A percentile compares a stretch with the other conserved stretches of the same genome.
Conservation (phyloP, 53 echinoderm and acorn worm species). For the Luidia sarsii region DNA sequence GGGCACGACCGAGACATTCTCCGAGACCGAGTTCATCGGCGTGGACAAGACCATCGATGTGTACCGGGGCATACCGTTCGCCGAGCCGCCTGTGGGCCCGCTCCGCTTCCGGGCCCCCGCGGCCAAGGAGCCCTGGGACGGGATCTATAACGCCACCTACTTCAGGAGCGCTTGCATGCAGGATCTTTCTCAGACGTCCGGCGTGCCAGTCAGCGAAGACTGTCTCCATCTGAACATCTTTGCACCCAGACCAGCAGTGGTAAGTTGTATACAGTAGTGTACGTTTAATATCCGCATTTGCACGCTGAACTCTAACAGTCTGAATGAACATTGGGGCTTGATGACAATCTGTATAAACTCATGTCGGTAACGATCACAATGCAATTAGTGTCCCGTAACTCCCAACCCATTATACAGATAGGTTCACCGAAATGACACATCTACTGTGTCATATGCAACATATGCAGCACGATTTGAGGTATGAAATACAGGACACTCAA, state of each 20-base stretch:
- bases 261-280: no score
- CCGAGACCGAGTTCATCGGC: neutral
- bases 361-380: no score
- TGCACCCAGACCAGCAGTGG: conserved; percentile 68
- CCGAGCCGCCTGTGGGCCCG: conserved; percentile 65
- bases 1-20: conserved; percentile 11
- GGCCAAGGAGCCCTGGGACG: conserved; percentile 27
- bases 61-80: conserved; percentile 67
- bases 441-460: no score
- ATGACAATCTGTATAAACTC: no score
- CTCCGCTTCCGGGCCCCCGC: conserved; percentile 7
- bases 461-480: no score
- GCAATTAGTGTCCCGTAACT: no score
- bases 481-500: no score
- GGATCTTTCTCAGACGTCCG: neutral
- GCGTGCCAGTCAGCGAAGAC: conserved; percentile 59
- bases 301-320: no score
- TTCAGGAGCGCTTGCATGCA: conserved; percentile 23
- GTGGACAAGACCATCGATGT: conserved; percentile 34
- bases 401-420: no score
- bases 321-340: no score
- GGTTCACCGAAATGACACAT: no score
- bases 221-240: conserved; percentile 76
- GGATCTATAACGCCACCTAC: conserved; percentile 4
- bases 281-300: no score